Base-by-base conservation (phyloP, 2,113 vertebrate genomes). In the Cynoglossus semilaevis region DNA sequence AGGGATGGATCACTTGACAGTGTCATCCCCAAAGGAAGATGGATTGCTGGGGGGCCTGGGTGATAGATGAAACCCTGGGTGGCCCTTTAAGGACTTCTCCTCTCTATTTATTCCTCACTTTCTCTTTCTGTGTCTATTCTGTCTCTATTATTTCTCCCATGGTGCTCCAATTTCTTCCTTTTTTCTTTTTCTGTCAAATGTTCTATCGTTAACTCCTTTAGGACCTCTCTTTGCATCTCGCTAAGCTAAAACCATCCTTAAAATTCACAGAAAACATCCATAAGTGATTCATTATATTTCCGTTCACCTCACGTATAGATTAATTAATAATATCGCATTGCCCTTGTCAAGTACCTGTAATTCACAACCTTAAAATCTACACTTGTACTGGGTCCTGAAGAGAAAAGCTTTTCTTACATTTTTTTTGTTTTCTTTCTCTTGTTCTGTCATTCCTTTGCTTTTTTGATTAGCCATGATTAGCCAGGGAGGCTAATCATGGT, bases 401-500 rank as follows among this genome's bases (percentile, higher is more conserved):
- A 56, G 64, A 68, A 56, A 51, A 50, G 16, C 47, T 49, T 80
- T 55, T 53, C 16, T 51, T 18, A n/a, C 35, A 59, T 69, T 70
- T 55, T 57, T 69, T 71, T 80, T 82, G 70, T 78, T 78, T 72
- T 74, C 60, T 83, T 75, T 69, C 47, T 68, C 41, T 72, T 61
- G 17, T 69, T 80, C 80, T 80, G 67, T 83, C 79, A 72, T 76
- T 77, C 76, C 68, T 53, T 16, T 78, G 63, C 74, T 63, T 75
- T 84, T 69, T 66, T 19, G n/a, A n/a, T n/a, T n/a, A n/a, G n/a
- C n/a, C n/a, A n/a, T n/a, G n/a, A n/a, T n/a, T n/a, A n/a, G n/a
- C n/a, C n/a, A n/a, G n/a, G n/a, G n/a, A n/a, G n/a, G 88, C 93
- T 96, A 97, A 97, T 95, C 93, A 94, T 88, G 90, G 92, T 90